These are phyloP conservation scores for Lochmaea capreae DNA, from an alignment of 2,888 invertebrate species.

Conservation along the genomic window DNA sequence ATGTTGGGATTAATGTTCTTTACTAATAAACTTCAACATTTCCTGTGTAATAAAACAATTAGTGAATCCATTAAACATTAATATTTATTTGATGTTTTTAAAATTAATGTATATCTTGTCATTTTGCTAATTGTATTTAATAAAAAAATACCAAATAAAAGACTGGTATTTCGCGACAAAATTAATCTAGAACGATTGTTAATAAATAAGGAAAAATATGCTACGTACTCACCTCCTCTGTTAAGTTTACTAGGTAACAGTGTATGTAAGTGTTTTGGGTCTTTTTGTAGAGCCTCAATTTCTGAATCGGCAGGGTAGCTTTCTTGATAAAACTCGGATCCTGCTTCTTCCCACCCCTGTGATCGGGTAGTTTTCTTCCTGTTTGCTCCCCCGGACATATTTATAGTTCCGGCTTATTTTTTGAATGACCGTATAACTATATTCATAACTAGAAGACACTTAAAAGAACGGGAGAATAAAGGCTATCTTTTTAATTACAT, in stretches of 20 bases:
- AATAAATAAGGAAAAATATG: background rate
- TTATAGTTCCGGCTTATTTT: constrained; percentile 7
- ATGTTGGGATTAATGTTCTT: no score
- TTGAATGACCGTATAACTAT: background rate
- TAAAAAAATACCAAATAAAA: background rate
- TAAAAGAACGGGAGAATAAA: background rate
- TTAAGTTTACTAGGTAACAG: constrained; percentile 84
- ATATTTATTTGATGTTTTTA: no score
- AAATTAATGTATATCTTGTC: background rate
- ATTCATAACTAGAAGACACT: background rate
- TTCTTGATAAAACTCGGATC: constrained; percentile 87
- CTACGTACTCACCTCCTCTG: constrained; percentile 72
- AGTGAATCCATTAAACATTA: no score
- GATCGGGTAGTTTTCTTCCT: constrained; percentile 68
- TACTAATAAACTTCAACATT: no score
- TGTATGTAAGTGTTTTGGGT: constrained; percentile 81
- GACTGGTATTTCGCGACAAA: background rate
- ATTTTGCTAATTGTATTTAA: background rate
- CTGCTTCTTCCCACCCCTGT: constrained; percentile 87
- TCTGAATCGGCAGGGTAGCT: constrained; percentile 77
- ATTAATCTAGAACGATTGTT: background rate
- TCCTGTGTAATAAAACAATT: no score
- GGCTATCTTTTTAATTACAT: background rate
- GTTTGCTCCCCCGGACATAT: constrained; percentile 73
- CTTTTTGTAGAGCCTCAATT: constrained; percentile 77